Conservation (phyloP, 2,797 vertebrate species). For the Chelon auratus region DNA sequence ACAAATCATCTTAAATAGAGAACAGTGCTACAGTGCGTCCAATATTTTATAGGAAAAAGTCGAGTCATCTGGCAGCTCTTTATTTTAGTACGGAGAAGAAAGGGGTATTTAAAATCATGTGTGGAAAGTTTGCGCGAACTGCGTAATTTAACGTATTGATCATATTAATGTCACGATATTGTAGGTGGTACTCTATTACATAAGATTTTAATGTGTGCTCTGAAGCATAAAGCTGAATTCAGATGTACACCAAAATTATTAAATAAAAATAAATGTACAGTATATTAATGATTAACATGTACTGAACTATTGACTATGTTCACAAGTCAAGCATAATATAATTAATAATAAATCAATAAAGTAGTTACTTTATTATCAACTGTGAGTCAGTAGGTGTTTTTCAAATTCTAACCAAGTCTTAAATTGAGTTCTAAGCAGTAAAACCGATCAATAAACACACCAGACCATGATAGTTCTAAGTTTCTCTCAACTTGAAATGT, state of each 20-base stretch:
- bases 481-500: conserved; percentile 5
- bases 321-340: not conserved
- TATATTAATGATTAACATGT: conserved; percentile 3
- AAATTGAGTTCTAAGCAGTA: conserved; percentile 16
- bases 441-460: not conserved
- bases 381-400: too few species aligned
- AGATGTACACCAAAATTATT: too few species aligned
- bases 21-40: conserved; percentile 28
- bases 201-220: too few species aligned
- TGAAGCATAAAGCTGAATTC: too few species aligned
- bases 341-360: conserved; percentile 30
- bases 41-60: conserved; percentile 8
- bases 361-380: too few species aligned
- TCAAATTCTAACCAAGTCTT: not conserved
- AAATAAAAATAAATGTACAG: not conserved
- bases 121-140: not conserved
- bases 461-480: conserved; percentile 1
- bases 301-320: conserved; percentile 17
- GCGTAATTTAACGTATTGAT: not conserved
- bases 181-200: not conserved
- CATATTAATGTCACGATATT: not conserved
- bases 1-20: conserved; percentile 36
- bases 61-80: conserved; percentile 6
- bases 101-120: not conserved
- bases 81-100: not conserved